Percentiles rank a stretch among this genome's conserved stretches.
Conservation (phyloP, 2,797 vertebrate genomes). For the Aphelocoma californica region DNA sequence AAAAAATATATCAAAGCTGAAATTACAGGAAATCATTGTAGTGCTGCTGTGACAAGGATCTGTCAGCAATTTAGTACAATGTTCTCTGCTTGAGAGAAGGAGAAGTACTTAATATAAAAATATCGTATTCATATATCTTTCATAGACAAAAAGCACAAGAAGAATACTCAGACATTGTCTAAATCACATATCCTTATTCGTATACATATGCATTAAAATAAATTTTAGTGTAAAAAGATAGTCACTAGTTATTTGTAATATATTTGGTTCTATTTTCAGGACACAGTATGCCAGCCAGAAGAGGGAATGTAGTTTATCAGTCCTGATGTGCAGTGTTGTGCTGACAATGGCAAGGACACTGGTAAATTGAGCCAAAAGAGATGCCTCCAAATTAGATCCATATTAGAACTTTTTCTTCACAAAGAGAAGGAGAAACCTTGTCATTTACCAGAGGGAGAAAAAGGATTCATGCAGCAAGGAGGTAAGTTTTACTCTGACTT, state of each 20-base stretch:
- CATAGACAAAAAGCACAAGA: background rate
- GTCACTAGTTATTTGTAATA: background rate
- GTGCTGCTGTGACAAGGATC: background rate
- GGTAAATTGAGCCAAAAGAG: background rate
- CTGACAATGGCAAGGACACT: background rate
- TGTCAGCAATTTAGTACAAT: background rate
- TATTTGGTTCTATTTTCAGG: background rate
- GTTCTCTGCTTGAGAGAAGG: background rate
- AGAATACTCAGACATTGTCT: background rate
- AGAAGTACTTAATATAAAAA: background rate
- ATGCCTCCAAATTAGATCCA: background rate
- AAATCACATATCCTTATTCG: background rate
- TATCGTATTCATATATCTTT: background rate
- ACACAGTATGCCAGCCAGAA: background rate
- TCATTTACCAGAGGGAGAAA: background rate
- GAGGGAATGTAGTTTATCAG: background rate
- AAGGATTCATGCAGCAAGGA: background rate
- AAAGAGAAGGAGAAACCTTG: background rate
- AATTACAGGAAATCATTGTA: background rate
- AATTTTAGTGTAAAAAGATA: background rate
- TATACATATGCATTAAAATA: background rate
- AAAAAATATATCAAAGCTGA: background rate
- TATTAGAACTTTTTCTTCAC: background rate
- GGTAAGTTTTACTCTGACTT: background rate
- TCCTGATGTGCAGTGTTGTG: background rate